Base-by-base conservation (phyloP, 1,140 invertebrate species). In the Rhagoletis pomonella region DNA sequence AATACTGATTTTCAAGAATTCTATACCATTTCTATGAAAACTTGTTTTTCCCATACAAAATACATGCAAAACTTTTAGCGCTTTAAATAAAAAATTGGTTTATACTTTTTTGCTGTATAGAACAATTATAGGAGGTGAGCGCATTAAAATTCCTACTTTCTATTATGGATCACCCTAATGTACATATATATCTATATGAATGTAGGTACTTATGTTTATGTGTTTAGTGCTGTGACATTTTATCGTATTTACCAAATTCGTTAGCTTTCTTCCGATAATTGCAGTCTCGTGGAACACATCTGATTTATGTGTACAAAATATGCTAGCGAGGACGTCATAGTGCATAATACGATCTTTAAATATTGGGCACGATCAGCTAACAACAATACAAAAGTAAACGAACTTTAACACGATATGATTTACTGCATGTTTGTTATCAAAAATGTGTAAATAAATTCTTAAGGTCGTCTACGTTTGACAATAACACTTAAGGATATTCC, bases 221-320 rank as follows among this genome's bases (percentile, higher is more conserved):
- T 73, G 2, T 1, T n/a, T 42, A 73, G 12, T 14, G 4, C 42
- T 73, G 67, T 73, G 67, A 73, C 67, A 73, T 73, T 73, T 73
- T 29, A 39, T 73, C 42, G 10, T 73, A 44, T 73, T 29, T 73
- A 47, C 14, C 3, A 6, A 17, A 73, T 73, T 67, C 64, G 44
- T 73, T 73, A 73, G 44, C 67, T 73, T 3, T 42, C 10, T 42
- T 17, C 4, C 42, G 42, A 73, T 73, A 73, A 73, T 73, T 73
- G 17, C 39, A 47, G 67, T 3, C 42, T 73, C 44, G 67, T 73
- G 67, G 42, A n/a, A 3, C 67, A 47, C 10, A 73, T 73, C 29
- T 67, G 12, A 59, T 7, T 59, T 9, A 2, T 67, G 10, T 67
- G 65, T 19, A 67, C 29, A 67, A 9, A 29, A 55, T 55, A 55